phyloP scores from a whole-genome alignment of 2,113 vertebrate species.

The Anser cygnoides region DNA sequence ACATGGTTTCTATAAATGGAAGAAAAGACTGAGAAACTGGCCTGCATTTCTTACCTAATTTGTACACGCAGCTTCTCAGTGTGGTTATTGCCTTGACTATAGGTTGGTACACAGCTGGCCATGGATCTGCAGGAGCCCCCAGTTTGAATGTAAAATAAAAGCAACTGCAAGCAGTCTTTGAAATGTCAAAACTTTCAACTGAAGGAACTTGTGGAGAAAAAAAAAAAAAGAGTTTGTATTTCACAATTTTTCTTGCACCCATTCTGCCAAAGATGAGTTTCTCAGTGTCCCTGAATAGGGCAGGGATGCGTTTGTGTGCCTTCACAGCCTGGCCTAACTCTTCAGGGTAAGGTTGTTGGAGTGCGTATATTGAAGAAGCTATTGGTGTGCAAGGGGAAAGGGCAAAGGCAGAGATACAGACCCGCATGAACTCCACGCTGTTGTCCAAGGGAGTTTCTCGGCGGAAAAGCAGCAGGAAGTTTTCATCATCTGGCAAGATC shows the following conservation, averaged over 20 bases:
- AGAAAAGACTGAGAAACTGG: neutral
- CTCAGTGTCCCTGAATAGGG: neutral
- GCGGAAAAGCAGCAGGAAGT: slow-evolving; percentile 92
- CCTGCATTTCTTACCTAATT: neutral
- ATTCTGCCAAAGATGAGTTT: neutral
- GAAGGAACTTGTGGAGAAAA: neutral
- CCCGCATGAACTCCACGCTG: slow-evolving; percentile 97
- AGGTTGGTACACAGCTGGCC: neutral
- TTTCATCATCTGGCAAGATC: slow-evolving; percentile 91
- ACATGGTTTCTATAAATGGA: neutral
- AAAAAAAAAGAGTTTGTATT: too few species aligned
- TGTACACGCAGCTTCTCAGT: neutral
- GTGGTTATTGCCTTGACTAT: neutral
- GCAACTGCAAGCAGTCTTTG: neutral
- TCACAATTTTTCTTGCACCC: neutral
- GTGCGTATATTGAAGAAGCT: neutral
- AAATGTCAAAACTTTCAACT: neutral
- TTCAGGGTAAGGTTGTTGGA: neutral
- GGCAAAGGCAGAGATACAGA: slow-evolving; percentile 33
- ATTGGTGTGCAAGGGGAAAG: neutral
- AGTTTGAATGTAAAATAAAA: neutral
- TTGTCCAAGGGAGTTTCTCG: slow-evolving; percentile 91
- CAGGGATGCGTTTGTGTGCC: neutral
- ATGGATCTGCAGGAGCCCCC: neutral
- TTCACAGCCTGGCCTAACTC: neutral